Evolutionary conservation across 2,113 vertebrate species (phyloP).

Genomic region (Cyanocitta stelleri): DNA sequence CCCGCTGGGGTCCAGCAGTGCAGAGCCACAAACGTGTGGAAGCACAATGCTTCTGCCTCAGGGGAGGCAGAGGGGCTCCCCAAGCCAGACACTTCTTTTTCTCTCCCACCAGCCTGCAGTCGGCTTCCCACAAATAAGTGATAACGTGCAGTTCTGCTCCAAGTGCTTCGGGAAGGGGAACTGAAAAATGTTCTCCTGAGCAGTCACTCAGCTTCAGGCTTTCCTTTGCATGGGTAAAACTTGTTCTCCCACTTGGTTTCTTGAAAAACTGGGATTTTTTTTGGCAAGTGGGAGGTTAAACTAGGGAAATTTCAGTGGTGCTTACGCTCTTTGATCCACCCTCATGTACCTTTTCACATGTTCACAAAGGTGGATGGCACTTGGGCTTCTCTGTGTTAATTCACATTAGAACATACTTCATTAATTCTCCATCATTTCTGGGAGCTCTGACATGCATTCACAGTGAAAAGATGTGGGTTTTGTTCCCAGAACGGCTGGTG

Average conservation of each 20-base stretch:
- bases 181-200: background rate
- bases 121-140: background rate
- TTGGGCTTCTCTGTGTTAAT: background rate
- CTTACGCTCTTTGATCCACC: background rate
- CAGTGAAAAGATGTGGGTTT: constrained; percentile 12
- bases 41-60: background rate
- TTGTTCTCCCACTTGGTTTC: background rate
- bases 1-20: fast-evolving
- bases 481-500: constrained; percentile 10
- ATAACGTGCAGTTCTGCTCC: background rate
- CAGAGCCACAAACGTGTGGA: background rate
- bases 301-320: background rate
- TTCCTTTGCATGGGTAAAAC: background rate
- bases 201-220: background rate
- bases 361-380: background rate
- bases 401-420: background rate
- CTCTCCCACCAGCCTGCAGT: background rate
- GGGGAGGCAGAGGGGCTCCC: background rate
- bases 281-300: background rate
- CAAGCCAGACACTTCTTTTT: background rate
- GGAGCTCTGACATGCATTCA: constrained; percentile 6
- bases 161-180: background rate
- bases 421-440: background rate
- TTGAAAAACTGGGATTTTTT: background rate
- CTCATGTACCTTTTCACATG: background rate